Percentiles rank a stretch among this genome's conserved stretches.
These are phyloP conservation scores for Agrochola litura DNA, from an alignment of 2,888 invertebrate species.

Conservation along the genomic window DNA sequence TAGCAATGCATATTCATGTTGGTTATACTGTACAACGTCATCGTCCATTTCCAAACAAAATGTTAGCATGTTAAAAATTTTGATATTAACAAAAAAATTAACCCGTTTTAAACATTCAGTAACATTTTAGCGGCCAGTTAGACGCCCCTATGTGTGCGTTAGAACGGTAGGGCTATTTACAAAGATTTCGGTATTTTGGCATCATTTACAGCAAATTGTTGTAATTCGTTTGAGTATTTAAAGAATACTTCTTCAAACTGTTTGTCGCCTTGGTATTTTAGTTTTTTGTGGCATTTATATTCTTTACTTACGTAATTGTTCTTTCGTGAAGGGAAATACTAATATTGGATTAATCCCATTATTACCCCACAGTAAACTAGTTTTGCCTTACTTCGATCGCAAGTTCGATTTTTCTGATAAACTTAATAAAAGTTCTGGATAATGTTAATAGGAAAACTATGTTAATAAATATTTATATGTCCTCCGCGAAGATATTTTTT, in stretches of 20 bases:
- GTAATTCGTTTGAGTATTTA: not conserved
- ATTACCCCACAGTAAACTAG: not conserved
- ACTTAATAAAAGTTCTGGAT: conserved; percentile 11
- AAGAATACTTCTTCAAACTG: conserved; percentile 11
- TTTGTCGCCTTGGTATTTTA: conserved; percentile 24
- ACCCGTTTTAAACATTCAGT: conserved; percentile 34
- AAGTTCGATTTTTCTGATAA: conserved; percentile 24
- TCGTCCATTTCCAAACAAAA: not conserved
- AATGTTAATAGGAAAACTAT: conserved; percentile 41
- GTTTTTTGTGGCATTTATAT: conserved; percentile 6
- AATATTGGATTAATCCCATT: not conserved
- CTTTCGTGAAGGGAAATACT: not conserved
- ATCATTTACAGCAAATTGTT: conserved; percentile 55
- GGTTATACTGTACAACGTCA: not conserved
- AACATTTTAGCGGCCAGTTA: conserved; percentile 65
- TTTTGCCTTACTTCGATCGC: conserved; percentile 4
- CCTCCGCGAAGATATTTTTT: not conserved
- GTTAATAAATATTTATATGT: conserved; percentile 18
- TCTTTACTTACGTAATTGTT: not conserved
- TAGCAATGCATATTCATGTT: not conserved
- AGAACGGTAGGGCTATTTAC: conserved; percentile 55
- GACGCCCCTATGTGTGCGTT: conserved; percentile 56
- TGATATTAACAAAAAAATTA: conserved; percentile 12
- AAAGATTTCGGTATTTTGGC: conserved; percentile 68
- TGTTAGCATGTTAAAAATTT: not conserved